phyloP scores from a whole-genome alignment of 1,140 invertebrate species.

The Aphaenogaster ashmeadi region DNA sequence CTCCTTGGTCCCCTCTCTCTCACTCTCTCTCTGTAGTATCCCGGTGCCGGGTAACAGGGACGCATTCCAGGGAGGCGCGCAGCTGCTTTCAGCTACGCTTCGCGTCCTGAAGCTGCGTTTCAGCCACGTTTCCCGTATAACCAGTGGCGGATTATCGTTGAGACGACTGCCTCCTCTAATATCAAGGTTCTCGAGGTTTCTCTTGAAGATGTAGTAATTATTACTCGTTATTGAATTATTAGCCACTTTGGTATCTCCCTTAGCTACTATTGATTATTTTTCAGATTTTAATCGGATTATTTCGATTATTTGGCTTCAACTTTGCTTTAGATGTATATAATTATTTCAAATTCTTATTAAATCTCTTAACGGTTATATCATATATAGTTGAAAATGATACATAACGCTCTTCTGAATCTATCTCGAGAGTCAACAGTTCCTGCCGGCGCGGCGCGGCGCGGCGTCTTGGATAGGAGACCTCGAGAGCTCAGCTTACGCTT shows the following conservation, averaged over 20 bases:
- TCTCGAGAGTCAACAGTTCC: neutral
- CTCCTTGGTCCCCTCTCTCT: slow-evolving; percentile 50
- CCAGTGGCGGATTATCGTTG: slow-evolving; percentile 49
- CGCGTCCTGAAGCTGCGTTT: slow-evolving; percentile 51
- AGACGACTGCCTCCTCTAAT: neutral
- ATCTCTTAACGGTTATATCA: neutral
- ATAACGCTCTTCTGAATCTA: neutral
- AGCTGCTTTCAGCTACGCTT: slow-evolving; percentile 58
- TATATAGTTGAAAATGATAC: neutral
- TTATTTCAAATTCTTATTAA: neutral
- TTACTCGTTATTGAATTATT: neutral
- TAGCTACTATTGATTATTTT: neutral
- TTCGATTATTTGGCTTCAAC: neutral
- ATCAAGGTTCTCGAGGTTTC: neutral
- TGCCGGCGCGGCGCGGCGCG: neutral
- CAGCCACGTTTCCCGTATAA: slow-evolving; percentile 51
- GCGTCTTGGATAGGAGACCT: neutral
- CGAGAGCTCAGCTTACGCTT: slow-evolving; percentile 30
- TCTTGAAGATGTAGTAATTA: neutral
- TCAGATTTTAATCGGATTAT: neutral
- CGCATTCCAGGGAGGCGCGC: slow-evolving; percentile 62
- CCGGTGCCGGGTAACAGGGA: slow-evolving; percentile 57
- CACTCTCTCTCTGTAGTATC: slow-evolving; percentile 50
- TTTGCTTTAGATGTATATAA: neutral
- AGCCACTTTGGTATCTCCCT: neutral